Conservation (phyloP, 1,140 invertebrate genomes). For the Caenorhabditis latens region DNA sequence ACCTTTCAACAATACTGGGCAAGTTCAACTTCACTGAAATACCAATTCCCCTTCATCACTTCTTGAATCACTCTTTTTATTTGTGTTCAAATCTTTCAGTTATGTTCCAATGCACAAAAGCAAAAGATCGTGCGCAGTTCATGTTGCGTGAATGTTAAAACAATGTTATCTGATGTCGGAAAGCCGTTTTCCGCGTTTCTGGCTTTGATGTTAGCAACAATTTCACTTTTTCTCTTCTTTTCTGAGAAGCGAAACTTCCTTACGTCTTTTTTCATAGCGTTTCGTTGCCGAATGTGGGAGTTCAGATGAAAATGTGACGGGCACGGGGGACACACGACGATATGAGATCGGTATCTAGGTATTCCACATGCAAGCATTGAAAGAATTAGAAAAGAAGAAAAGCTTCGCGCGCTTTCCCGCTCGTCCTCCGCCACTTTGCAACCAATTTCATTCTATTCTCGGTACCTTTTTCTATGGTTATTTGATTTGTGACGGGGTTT, state of each 20-base stretch:
- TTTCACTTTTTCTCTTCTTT: background rate
- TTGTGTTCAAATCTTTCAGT: background rate
- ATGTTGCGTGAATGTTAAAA: background rate
- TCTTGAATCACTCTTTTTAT: no score
- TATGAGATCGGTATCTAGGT: background rate
- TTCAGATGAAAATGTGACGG: constrained; percentile 11
- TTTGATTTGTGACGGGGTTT: no score
- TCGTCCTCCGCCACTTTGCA: background rate
- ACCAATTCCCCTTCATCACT: no score
- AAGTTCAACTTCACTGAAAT: no score
- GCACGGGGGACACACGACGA: background rate
- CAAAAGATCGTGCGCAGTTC: background rate
- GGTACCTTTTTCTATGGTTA: background rate
- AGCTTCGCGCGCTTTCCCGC: background rate
- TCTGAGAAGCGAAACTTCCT: background rate
- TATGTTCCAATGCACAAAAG: background rate
- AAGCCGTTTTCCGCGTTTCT: background rate
- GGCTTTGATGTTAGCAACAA: background rate
- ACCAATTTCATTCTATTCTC: no score
- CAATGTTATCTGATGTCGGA: background rate
- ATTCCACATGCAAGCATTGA: background rate
- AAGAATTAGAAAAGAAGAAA: background rate
- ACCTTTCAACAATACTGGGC: no score
- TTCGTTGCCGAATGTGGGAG: constrained; percentile 29
- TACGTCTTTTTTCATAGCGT: background rate